Conservation (phyloP, 2,113 vertebrate genomes). For the Stegastes partitus region DNA sequence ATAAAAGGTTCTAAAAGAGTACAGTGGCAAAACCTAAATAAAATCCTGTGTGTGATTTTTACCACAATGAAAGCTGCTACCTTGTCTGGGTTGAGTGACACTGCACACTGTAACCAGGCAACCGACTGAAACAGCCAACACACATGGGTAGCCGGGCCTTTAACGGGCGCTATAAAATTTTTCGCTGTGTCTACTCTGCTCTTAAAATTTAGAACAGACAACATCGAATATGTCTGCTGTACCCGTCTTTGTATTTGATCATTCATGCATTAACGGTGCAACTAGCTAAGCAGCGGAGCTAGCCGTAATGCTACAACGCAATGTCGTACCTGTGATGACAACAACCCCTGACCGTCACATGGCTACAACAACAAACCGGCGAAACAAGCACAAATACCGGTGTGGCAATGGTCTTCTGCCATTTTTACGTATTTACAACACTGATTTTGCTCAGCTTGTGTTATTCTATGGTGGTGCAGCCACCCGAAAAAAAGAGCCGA, state of each 20-base stretch:
- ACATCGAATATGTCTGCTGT: too few relatives aligned
- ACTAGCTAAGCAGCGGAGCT: not conserved
- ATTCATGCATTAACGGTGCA: too few relatives aligned
- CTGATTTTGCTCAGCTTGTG: not conserved
- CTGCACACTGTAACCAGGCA: slow-evolving; percentile 67
- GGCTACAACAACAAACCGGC: slow-evolving; percentile 72
- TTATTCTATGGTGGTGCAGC: too few relatives aligned
- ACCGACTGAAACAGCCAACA: slow-evolving; percentile 52
- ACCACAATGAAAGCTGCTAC: not conserved
- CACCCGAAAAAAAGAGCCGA: too few relatives aligned
- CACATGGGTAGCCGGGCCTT: slow-evolving; percentile 8
- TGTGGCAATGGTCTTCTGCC: not conserved
- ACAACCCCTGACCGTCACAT: slow-evolving; percentile 59
- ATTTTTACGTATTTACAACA: not conserved
- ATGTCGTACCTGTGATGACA: slow-evolving; percentile 25
- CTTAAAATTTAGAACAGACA: not conserved
- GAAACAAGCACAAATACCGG: not conserved
- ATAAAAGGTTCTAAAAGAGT: not conserved
- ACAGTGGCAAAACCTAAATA: not conserved
- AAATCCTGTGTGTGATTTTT: not conserved
- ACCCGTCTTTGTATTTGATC: too few relatives aligned
- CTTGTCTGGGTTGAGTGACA: slow-evolving; percentile 48
- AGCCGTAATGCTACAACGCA: not conserved
- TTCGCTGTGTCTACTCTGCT: not conserved
- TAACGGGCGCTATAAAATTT: not conserved